These are phyloP conservation scores for Neoascia interrupta DNA, from an alignment of 2,888 invertebrate species.

Conservation along the genomic window DNA sequence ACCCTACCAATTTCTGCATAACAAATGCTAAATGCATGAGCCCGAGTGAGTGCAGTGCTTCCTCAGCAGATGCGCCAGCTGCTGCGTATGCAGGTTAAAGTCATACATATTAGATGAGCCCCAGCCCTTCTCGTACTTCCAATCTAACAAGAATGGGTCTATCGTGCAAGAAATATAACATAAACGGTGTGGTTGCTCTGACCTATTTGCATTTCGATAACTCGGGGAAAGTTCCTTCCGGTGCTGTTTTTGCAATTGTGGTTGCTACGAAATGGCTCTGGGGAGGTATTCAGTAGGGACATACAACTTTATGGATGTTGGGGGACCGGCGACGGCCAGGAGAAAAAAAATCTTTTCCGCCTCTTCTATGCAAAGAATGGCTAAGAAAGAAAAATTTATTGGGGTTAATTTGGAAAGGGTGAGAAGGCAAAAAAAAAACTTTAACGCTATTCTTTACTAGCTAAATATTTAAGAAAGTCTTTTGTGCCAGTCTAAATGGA, in stretches of 20 bases:
- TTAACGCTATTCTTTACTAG: conserved; percentile 14
- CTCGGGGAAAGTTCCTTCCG: conserved; percentile 31
- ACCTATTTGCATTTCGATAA: conserved; percentile 56
- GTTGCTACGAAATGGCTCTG: conserved; percentile 13
- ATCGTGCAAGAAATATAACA: conserved; percentile 33
- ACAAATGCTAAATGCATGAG: conserved; percentile 38
- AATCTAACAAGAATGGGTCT: conserved; percentile 33
- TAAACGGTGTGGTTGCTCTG: conserved; percentile 42
- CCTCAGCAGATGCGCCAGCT: conserved; percentile 22
- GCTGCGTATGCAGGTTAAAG: conserved; percentile 40
- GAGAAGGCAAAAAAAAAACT: background rate
- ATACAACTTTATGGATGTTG: conserved; percentile 13
- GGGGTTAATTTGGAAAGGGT: conserved; percentile 22
- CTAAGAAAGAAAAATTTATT: conserved; percentile 4
- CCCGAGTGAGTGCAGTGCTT: conserved; percentile 20
- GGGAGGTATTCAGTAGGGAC: conserved; percentile 20
- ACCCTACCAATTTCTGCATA: conserved; percentile 36
- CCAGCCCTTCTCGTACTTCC: conserved; percentile 21
- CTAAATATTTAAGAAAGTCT: conserved; percentile 36
- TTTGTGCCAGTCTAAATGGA: conserved; percentile 14
- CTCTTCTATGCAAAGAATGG: too few species aligned
- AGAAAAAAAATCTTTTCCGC: background rate
- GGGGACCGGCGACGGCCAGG: background rate
- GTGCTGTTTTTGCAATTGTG: conserved; percentile 34
- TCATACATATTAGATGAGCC: conserved; percentile 43